A percentile compares a stretch with the other conserved stretches of the same genome.
Evolutionary conservation across 2,888 invertebrate species (phyloP).

Genomic region (Argyresthia albistria): DNA sequence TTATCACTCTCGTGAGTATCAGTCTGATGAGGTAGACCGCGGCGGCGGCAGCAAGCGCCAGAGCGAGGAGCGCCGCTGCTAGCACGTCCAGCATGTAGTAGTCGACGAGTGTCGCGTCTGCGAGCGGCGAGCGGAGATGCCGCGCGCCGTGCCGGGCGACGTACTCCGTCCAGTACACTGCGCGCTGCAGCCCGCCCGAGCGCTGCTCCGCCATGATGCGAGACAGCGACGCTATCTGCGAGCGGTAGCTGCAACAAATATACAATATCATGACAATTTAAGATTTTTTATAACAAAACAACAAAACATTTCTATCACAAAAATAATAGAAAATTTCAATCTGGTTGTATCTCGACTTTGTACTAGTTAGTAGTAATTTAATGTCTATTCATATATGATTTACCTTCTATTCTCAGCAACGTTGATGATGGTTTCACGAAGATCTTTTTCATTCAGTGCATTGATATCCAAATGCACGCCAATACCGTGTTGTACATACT

Average conservation of each 20-base stretch:
- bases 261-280: too few species aligned
- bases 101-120: background rate
- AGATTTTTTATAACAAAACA: too few species aligned
- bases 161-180: conserved; percentile 4
- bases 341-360: too few species aligned
- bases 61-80: background rate
- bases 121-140: conserved; percentile 3
- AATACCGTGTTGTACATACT: conserved; percentile 4
- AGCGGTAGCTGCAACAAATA: conserved; percentile 1
- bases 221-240: background rate
- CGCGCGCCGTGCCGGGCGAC: background rate
- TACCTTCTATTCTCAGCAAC: conserved; percentile 3
- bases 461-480: conserved; percentile 1
- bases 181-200: background rate
- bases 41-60: background rate
- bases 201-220: conserved; percentile 4
- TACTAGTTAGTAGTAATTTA: too few species aligned
- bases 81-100: background rate
- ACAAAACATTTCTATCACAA: too few species aligned
- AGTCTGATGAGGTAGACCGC: background rate
- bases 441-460: background rate
- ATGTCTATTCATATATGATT: too few species aligned
- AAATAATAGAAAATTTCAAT: too few species aligned
- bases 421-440: background rate
- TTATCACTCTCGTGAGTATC: too few species aligned